Evolutionary conservation across 2,888 invertebrate genomes (phyloP).

Genomic region (Athalia rosae): DNA sequence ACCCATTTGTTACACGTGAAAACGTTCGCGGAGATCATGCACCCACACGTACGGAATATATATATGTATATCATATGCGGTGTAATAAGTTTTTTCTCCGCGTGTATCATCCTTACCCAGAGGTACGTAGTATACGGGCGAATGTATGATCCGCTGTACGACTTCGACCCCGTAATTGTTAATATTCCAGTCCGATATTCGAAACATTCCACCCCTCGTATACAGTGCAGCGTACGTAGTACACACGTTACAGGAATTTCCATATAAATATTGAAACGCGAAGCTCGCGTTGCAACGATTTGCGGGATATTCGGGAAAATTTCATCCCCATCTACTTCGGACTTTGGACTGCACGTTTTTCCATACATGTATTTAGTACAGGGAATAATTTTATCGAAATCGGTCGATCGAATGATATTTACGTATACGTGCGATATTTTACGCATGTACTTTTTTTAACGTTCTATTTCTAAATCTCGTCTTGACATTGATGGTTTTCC

Average conservation of each 20-base stretch:
- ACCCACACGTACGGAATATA: no score
- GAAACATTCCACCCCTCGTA: conserved; percentile 54
- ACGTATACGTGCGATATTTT: background rate
- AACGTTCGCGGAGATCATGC: background rate
- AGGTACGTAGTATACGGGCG: background rate
- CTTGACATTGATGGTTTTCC: conserved; percentile 36
- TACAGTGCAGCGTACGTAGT: conserved; percentile 53
- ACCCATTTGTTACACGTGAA: no score
- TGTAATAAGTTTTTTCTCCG: no score
- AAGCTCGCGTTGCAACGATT: background rate
- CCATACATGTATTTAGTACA: background rate
- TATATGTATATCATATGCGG: no score
- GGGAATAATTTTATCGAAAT: conserved; percentile 5
- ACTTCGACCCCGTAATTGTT: conserved; percentile 51
- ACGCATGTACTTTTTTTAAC: background rate
- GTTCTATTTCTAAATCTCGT: background rate
- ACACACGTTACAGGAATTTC: conserved; percentile 50
- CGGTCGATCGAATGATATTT: background rate
- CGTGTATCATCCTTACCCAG: no score
- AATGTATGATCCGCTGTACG: background rate
- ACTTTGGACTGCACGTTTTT: background rate
- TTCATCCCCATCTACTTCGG: background rate
- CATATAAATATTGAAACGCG: conserved; percentile 45
- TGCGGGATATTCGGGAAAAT: background rate
- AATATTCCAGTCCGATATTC: conserved; percentile 61